Base-by-base conservation (phyloP, 2,888 invertebrate genomes). In the Disparrhopalites patrizii region DNA sequence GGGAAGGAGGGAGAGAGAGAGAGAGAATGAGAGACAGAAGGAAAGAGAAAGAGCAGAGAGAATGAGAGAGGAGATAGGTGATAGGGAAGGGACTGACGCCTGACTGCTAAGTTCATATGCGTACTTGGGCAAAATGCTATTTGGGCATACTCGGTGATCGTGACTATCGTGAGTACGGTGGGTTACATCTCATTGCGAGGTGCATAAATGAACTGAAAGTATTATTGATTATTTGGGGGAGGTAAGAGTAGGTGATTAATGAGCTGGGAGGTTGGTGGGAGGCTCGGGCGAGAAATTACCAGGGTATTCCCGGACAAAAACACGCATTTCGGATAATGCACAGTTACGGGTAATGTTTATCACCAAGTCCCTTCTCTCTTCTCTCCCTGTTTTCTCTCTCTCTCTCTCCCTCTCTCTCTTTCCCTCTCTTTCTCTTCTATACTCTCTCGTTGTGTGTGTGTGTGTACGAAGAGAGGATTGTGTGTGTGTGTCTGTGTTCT, bases 191-290 rank as follows among this genome's bases (percentile, higher is more conserved):
- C 61, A 61, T 61, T 55, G 61, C 61, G 55, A 65, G 64, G 62
- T 65, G 65, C 68, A 65, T 65, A 68, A 68, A 68, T 68, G 65
- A 65, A 65, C 58, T 65, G 58, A 65, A 65, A 66, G 62, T 66
- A 62, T 62, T 68, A 68, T 68, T 68, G 68, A 68, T 68, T 68
- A 65, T 68, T 65, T 68, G 64, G 65, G 65, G 68, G 68, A 65
- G 65, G 65, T 58, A 62, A 58, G 62, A 60, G 62, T 61, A 65
- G 68, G 65, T 68, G 68, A 65, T 65, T 68, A 65, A 68, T 68
- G 68, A 68, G 65, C 51, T 47, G 58, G 57, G 65, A 30, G 51
- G 60, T 38, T 51, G 23, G 66, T 51, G 66, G 57, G 58, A 62
- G 62, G 56, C 52, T 62, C 40, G 56, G 40, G 47, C 50, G 47